These are phyloP conservation scores for Phania funesta DNA, from an alignment of 2,888 invertebrate genomes.

Conservation along the genomic window DNA sequence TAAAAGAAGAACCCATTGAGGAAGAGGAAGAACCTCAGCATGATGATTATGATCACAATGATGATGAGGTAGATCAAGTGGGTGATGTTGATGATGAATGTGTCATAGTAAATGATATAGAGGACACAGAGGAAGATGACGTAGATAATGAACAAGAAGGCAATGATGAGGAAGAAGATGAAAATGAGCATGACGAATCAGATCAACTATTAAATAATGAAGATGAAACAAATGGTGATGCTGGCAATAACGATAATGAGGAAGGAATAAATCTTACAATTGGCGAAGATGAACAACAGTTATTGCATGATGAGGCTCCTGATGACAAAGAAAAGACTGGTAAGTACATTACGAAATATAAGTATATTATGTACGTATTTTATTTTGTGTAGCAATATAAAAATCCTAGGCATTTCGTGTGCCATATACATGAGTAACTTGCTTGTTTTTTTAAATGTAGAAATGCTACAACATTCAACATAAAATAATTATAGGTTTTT, in stretches of 20 bases:
- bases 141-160: conserved; percentile 72
- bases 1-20: conserved; percentile 80
- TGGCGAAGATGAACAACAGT: conserved; percentile 89
- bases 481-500: no score
- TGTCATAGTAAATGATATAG: conserved; percentile 73
- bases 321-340: conserved; percentile 84
- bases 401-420: no score
- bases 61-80: conserved; percentile 73
- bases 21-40: conserved; percentile 71
- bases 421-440: no score
- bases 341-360: conserved; percentile 81
- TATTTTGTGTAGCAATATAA: no score
- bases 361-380: no score
- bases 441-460: no score
- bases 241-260: conserved; percentile 83
- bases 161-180: conserved; percentile 75
- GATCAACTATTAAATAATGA: conserved; percentile 71
- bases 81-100: conserved; percentile 74
- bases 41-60: conserved; percentile 66
- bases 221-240: conserved; percentile 70
- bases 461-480: no score
- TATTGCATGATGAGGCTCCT: conserved; percentile 86
- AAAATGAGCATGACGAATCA: conserved; percentile 71
- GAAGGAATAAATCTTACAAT: conserved; percentile 90
- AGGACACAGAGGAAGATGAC: conserved; percentile 75